A percentile compares a stretch with the other conserved stretches of the same genome.
These are phyloP conservation scores for Drosophila navojoa DNA, from an alignment of 1,140 invertebrate genomes.

Conservation along the genomic window DNA sequence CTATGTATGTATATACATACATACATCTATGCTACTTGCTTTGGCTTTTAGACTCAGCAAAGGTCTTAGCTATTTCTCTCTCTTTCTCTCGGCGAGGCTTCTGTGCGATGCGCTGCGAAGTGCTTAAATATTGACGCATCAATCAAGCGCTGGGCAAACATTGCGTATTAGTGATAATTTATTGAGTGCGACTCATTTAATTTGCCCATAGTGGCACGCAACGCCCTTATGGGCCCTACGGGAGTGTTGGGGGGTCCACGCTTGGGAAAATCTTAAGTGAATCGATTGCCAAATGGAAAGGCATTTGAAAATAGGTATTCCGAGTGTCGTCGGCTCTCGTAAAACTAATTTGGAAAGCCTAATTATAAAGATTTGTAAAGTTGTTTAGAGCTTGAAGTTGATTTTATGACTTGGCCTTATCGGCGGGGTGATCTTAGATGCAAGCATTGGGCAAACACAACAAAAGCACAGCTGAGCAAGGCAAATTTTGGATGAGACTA, in stretches of 20 bases:
- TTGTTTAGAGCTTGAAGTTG: conserved; percentile 14
- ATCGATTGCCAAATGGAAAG: conserved; percentile 68
- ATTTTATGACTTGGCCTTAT: not conserved
- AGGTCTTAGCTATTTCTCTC: not conserved
- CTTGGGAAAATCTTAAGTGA: conserved; percentile 48
- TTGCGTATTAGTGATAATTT: conserved; percentile 77
- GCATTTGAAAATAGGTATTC: conserved; percentile 42
- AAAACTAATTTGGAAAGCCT: conserved; percentile 24
- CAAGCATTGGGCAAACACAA: conserved; percentile 36
- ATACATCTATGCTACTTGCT: not conserved
- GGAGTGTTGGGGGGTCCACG: not conserved
- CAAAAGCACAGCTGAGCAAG: conserved; percentile 50
- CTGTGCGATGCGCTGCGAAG: conserved; percentile 50
- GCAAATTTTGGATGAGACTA: not conserved
- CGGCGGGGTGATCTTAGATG: conserved; percentile 7
- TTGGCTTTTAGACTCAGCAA: conserved; percentile 16
- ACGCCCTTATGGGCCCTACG: too few species aligned
- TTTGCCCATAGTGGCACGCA: conserved; percentile 40
- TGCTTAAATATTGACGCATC: conserved; percentile 74
- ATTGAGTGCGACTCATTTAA: conserved; percentile 73
- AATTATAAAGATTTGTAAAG: conserved; percentile 25
- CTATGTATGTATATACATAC: not conserved
- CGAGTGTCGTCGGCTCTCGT: conserved; percentile 4
- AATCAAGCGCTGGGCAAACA: conserved; percentile 68
- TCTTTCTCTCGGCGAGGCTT: conserved; percentile 41